phyloP scores from a whole-genome alignment of 2,113 vertebrate genomes.

The Alligator mississippiensis region DNA sequence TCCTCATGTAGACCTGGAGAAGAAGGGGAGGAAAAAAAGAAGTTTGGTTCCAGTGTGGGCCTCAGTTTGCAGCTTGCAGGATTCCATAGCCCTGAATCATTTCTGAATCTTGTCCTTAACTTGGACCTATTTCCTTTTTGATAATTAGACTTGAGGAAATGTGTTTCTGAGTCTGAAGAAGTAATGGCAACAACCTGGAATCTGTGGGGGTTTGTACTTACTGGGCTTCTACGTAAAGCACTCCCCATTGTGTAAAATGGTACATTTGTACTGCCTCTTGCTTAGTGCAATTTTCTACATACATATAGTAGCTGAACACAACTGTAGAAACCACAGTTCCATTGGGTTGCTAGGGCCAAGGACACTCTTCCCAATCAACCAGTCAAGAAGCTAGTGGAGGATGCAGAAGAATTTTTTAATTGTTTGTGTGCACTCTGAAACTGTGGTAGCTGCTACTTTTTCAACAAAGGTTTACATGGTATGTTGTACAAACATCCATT shows the following conservation, averaged over 20 bases:
- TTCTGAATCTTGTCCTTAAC: background rate
- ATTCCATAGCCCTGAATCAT: accelerated
- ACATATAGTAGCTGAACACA: background rate
- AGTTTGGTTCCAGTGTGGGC: too few relatives aligned
- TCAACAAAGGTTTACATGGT: background rate
- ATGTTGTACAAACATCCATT: background rate
- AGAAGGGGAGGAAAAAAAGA: background rate
- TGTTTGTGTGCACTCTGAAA: background rate
- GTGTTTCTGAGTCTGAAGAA: background rate
- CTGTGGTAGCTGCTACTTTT: background rate
- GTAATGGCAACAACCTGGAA: background rate
- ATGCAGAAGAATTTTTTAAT: background rate
- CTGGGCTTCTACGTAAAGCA: background rate
- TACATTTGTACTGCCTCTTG: background rate
- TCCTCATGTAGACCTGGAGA: background rate
- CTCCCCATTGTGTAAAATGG: background rate
- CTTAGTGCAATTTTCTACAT: background rate
- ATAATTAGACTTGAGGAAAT: background rate
- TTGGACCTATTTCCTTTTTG: background rate
- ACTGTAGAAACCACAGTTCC: background rate
- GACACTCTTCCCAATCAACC: background rate
- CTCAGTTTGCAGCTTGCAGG: too few relatives aligned
- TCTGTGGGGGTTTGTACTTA: background rate
- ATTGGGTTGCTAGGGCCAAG: background rate
- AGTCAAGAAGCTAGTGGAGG: background rate